phyloP scores from a whole-genome alignment of 1,140 invertebrate genomes.

The Caenorhabditis inopinata region DNA sequence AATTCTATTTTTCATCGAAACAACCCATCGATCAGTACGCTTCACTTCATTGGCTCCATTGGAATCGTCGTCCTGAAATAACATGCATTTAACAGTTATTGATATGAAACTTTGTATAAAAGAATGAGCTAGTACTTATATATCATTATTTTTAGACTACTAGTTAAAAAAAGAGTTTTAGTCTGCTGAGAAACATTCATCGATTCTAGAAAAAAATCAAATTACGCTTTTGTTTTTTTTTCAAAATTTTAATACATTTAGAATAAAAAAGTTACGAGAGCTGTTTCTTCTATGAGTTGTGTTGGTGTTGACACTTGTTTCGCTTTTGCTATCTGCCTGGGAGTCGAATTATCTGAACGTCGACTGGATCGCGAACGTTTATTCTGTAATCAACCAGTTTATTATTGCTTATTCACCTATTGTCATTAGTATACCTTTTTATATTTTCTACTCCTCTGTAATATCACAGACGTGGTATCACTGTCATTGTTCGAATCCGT shows the following conservation, averaged over 20 bases:
- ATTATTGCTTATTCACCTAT: no score
- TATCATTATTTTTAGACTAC: no score
- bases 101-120: no score
- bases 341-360: not conserved
- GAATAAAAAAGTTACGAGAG: not conserved
- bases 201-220: no score
- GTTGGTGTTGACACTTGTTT: not conserved
- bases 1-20: slow-evolving; percentile 36
- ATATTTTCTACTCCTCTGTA: slow-evolving; percentile 13
- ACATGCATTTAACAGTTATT: no score
- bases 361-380: not conserved
- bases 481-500: slow-evolving; percentile 25
- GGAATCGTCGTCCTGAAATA: not conserved
- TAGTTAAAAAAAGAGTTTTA: no score
- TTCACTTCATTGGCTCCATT: not conserved
- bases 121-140: no score
- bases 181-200: no score
- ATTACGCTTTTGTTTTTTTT: no score
- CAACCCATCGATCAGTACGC: slow-evolving; percentile 37
- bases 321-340: not conserved
- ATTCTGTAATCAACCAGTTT: not conserved
- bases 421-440: not conserved
- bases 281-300: not conserved
- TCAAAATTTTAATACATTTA: not conserved
- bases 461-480: slow-evolving; percentile 26